Base-by-base conservation (phyloP, 1,140 invertebrate species). In the Venturia canescens region DNA sequence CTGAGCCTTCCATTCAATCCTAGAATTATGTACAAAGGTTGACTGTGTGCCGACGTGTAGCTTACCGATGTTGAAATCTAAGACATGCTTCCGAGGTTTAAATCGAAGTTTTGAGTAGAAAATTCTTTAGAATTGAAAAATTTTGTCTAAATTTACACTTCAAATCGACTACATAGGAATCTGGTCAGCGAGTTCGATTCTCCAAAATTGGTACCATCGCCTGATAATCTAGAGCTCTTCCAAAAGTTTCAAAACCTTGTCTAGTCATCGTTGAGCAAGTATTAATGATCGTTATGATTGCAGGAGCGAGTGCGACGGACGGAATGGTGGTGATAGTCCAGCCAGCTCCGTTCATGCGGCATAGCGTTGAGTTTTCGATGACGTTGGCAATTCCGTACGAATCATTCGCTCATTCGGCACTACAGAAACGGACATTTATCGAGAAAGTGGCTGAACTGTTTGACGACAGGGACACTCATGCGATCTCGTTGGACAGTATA, bases 311-410 rank as follows among this genome's bases (percentile, higher is more conserved):
- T 50, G 95, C 95, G 3, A 96, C 94, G 60, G 97, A 98, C 91
- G 96, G 95, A 67, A 90, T 98, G 4, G 94, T 96, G 53, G 96
- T 98, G 0, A 94, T 95, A 75, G 96, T 98, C 0, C 89, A 93
- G 50, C 91, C 92, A 48, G 89, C 94, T 7, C 89, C 94, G 74
- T 87, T 92, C 69, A 92, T 93, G 89, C 69, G 90, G 83, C 89
- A 95, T 89, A 92, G 94, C 88, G 93, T 96, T 38, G 94, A 96
- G 85, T 97, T 97, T 86, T 95, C 94, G 70, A 96, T 98, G 92
- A 96, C 94, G 1, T 88, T 98, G 82, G 95, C 96, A 74, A 94
- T 94, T 26, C 93, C 95, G 0, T 96, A 95, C 87, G 93, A 96
- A 5, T 90, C 93, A 2, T 97, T 98, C 79, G 93, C 93, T 5